These are phyloP conservation scores for Dolomedes plantarius DNA, from an alignment of 2,888 invertebrate genomes.

Conservation along the genomic window DNA sequence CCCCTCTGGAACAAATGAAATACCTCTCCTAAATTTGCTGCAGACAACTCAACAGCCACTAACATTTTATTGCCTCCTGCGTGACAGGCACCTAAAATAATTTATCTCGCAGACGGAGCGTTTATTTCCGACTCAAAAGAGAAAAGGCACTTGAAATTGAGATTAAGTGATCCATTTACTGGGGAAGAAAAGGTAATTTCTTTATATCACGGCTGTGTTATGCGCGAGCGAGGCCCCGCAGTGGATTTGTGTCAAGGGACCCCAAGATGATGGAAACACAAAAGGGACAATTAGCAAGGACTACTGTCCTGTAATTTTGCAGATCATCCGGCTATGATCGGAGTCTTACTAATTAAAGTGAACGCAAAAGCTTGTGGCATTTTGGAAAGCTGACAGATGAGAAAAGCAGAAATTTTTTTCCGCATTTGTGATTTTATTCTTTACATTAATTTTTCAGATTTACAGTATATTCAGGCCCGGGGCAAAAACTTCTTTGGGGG, in stretches of 20 bases:
- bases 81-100: neutral
- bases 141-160: slow-evolving; percentile 21
- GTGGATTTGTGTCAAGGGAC: neutral
- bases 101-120: neutral
- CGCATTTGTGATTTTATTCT: too few relatives aligned
- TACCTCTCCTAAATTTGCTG: slow-evolving; percentile 9
- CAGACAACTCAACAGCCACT: slow-evolving; percentile 3
- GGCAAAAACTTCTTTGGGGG: too few relatives aligned
- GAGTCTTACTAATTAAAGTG: too few relatives aligned
- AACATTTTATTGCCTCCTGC: neutral
- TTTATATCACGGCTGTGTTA: neutral
- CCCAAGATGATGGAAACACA: neutral
- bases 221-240: neutral
- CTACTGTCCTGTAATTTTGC: too few relatives aligned
- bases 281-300: neutral
- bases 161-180: slow-evolving; percentile 23
- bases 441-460: too few relatives aligned
- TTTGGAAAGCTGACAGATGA: too few relatives aligned
- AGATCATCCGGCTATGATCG: too few relatives aligned
- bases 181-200: neutral
- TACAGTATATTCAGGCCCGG: too few relatives aligned
- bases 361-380: too few relatives aligned
- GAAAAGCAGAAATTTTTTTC: too few relatives aligned
- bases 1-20: neutral
- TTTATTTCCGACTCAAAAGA: slow-evolving; percentile 7